Percentiles rank a stretch among this genome's conserved stretches.
Evolutionary conservation across 2,888 invertebrate genomes (phyloP).

Genomic region (Pyralis farinalis): DNA sequence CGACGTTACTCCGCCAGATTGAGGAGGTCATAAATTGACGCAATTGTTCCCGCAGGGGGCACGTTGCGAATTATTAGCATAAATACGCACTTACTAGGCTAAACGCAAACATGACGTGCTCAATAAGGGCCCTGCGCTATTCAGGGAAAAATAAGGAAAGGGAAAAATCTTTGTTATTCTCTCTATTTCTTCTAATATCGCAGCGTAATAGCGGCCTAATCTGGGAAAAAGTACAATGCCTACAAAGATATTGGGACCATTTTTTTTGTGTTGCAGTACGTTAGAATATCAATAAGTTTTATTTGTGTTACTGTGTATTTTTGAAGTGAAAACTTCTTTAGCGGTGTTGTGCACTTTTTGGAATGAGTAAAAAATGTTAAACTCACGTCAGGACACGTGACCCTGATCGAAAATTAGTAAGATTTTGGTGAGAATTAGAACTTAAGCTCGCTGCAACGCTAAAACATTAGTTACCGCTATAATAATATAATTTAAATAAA

Average conservation of each 20-base stretch:
- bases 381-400: no score
- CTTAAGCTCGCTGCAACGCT: no score
- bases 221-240: not conserved
- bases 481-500: no score
- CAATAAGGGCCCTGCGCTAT: conserved; percentile 7
- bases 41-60: conserved; percentile 47
- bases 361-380: no score
- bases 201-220: not conserved
- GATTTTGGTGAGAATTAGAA: no score
- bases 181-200: conserved; percentile 1
- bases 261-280: no score
- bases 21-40: conserved; percentile 54
- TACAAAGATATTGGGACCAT: not conserved
- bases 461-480: no score
- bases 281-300: no score
- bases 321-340: no score
- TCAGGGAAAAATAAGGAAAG: conserved; percentile 2
- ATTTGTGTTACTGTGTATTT: no score
- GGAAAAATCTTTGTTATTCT: conserved; percentile 10
- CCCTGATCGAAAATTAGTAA: no score
- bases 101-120: conserved; percentile 32
- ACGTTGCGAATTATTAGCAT: conserved; percentile 51
- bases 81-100: conserved; percentile 59
- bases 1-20: conserved; percentile 44
- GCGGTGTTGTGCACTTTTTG: no score